phyloP scores from a whole-genome alignment of 2,797 vertebrate genomes.

The Bovichtus variegatus region DNA sequence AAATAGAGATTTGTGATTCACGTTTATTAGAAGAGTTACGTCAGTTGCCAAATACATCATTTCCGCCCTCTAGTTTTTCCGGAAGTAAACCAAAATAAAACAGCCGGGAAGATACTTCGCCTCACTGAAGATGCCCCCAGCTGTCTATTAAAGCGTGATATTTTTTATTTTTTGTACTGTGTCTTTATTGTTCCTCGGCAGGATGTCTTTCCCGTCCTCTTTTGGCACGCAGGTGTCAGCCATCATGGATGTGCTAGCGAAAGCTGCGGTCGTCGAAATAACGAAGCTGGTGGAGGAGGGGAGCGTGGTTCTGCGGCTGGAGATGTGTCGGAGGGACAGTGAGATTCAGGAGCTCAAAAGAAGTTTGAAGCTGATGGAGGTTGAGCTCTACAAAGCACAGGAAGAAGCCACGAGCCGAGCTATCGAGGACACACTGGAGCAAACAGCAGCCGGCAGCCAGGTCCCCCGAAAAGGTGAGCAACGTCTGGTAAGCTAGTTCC shows the following conservation, averaged over 20 bases:
- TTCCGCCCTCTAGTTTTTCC: slow-evolving; percentile 43
- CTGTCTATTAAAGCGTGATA: fast-evolving
- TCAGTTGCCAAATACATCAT: slow-evolving; percentile 1
- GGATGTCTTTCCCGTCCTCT: slow-evolving; percentile 69
- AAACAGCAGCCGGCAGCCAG: slow-evolving; percentile 2
- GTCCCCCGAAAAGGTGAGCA: slow-evolving; percentile 40
- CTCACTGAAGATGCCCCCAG: fast-evolving
- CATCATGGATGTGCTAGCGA: slow-evolving; percentile 82
- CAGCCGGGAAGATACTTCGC: neutral
- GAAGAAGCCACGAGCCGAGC: slow-evolving; percentile 32
- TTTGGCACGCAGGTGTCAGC: slow-evolving; percentile 77
- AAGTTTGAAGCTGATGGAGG: slow-evolving; percentile 73
- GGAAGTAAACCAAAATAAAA: slow-evolving; percentile 66
- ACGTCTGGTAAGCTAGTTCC: fast-evolving
- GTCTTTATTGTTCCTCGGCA: neutral
- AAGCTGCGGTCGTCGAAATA: slow-evolving; percentile 84
- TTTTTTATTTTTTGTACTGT: fast-evolving
- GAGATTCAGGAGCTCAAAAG: slow-evolving; percentile 80
- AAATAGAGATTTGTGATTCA: neutral
- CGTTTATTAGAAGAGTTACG: slow-evolving; percentile 53
- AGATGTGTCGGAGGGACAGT: slow-evolving; percentile 74
- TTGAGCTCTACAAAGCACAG: slow-evolving; percentile 70
- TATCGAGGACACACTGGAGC: slow-evolving; percentile 6
- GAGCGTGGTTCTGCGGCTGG: slow-evolving; percentile 69
- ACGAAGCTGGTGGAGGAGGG: slow-evolving; percentile 81